These are phyloP conservation scores for Agriopis aurantiaria DNA, from an alignment of 2,888 invertebrate genomes.

Conservation along the genomic window DNA sequence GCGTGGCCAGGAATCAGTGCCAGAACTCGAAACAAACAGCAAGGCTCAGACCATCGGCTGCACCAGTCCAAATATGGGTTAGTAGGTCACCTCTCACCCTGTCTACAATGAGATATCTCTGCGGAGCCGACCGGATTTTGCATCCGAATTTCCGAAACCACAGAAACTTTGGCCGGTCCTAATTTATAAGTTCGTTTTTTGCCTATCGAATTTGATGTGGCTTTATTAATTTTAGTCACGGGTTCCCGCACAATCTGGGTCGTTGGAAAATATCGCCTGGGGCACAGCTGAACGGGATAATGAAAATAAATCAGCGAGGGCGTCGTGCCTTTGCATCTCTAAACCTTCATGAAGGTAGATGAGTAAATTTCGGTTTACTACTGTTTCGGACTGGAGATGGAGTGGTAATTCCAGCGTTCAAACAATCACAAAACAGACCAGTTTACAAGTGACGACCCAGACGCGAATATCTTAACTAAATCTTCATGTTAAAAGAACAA, in stretches of 20 bases:
- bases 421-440: neutral
- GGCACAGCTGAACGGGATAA: constrained; percentile 66
- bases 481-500: neutral
- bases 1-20: constrained; percentile 69
- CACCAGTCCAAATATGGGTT: constrained; percentile 81
- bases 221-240: constrained; percentile 66
- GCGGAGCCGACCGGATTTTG: constrained; percentile 70
- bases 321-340: constrained; percentile 67
- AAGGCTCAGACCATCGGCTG: constrained; percentile 71
- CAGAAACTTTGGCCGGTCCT: constrained; percentile 24
- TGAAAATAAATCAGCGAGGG: constrained; percentile 70
- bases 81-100: constrained; percentile 76
- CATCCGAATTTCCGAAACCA: constrained; percentile 63
- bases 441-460: neutral
- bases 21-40: constrained; percentile 79
- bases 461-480: neutral
- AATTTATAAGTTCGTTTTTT: constrained; percentile 28
- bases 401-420: constrained; percentile 1
- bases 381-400: neutral
- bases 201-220: constrained; percentile 29
- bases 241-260: constrained; percentile 50
- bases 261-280: constrained; percentile 60
- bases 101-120: constrained; percentile 82
- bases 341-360: constrained; percentile 61
- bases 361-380: constrained; percentile 16